Evolutionary conservation across 1,140 invertebrate species (phyloP), one percentile per base, ranked within the genome.

Genomic region (Brachionus plicatilis): DNA sequence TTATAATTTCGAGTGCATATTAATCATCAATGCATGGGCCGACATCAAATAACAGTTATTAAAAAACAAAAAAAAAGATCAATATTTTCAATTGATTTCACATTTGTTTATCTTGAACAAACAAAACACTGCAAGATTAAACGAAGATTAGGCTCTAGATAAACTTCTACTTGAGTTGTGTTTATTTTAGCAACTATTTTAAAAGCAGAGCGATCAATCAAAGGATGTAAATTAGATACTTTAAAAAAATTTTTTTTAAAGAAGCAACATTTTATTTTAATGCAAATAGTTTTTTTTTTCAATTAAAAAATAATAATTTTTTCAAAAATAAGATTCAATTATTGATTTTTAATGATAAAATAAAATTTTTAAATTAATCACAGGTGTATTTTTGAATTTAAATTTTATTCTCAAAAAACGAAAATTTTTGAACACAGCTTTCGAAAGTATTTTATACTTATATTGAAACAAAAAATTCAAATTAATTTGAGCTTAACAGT

Each of bases 21-120:
- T 60, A 60, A 60, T 60, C n/a, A 60, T 60, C 20, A 60, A 60
- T 45, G 43, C 1, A 29, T 33, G 27, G 29, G 33, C 66, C 66
- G 66, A 37, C 33, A 33, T 68, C 66, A 68, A 68, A 68, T 33
- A 33, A 68, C 66, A 68, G 66, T 68, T 68, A 68, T 68, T 68
- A 68, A 68, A 68, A 68, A 68, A 68, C 27, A 68, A 65, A 65
- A 68, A 65, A 65, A 65, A 20, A 65, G 56, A 14, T 41, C 33
- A 9, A 60, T 9, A 33, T 68, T 68, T 41, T 41, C 33, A 33
- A 68, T 68, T 68, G 33, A 68, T 68, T 68, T 68, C 27, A 65
- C 56, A 68, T 68, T 68, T 41, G 66, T 41, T 68, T 68, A 68
- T 68, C 66, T 41, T 14, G 9, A 60, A 60, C 53, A 60, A 60